Evolutionary conservation across 2,797 vertebrate genomes (phyloP), one percentile per base, ranked within the genome.

Genomic region (Cetoscarus ocellatus): DNA sequence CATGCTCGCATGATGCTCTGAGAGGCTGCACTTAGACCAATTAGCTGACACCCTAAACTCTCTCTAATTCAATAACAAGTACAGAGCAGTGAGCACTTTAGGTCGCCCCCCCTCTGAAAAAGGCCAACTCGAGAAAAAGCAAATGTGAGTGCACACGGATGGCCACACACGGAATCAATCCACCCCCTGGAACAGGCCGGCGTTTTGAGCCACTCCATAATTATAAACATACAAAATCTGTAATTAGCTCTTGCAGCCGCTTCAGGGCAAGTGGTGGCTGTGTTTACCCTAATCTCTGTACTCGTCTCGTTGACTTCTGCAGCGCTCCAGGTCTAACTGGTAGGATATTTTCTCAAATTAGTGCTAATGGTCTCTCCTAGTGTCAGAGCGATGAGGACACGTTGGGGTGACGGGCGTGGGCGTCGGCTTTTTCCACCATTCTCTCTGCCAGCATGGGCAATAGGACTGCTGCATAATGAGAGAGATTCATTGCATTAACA

Each of bases 301-400:
- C 75, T 90, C 83, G 50, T 84, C 65, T 88, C 11, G 53, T 76
- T 86, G 80, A 82, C 75, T 78, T 81, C 80, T 79, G 63, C 66
- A 70, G 44, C 57, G 91, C 91, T 93, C 83, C 70, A 76, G 91
- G 87, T 93, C 87, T 85, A 82, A 92, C 86, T 92, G 92, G 92
- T 93, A 85, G 88, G 91, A 90, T 79, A 88, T 89, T 89, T 90
- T 80, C 81, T 83, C 85, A 92, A 93, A 91, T 93, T 89, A 87
- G 80, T 82, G 82, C 84, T 91, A 90, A 91, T 88, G 86, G 85
- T 84, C 85, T 89, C 82, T 77, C 75, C 79, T 75, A 88, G 90
- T 92, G 91, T 94, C 92, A 90, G 70, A 80, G 84, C 81, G 56
- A 92, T 92, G 83, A 92, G 85, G 77, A 72, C 47, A 61, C 45